Conservation (phyloP, 2,888 invertebrate genomes). For the Pyrrhosoma nymphula region DNA sequence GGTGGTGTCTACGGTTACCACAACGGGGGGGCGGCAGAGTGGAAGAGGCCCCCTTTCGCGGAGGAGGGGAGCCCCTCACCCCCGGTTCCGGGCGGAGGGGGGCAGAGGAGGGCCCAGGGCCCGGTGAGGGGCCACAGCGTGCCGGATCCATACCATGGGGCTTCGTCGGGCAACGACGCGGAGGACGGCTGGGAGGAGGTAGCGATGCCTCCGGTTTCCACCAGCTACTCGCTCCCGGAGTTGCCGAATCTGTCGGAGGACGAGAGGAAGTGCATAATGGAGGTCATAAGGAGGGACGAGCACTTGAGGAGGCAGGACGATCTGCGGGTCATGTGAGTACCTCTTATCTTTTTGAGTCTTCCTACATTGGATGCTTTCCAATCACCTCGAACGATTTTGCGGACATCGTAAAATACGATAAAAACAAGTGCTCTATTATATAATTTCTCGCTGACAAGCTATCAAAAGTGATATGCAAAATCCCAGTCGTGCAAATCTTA, state of each 20-base stretch:
- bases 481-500: no score
- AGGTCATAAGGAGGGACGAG: conserved; percentile 48
- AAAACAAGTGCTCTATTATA: no score
- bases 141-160: conserved; percentile 37
- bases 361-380: no score
- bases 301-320: conserved; percentile 60
- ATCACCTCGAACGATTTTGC: no score
- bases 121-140: conserved; percentile 57
- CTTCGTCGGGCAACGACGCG: background rate
- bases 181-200: conserved; percentile 28
- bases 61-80: background rate
- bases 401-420: no score
- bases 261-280: conserved; percentile 43
- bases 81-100: background rate
- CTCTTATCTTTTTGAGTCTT: background rate
- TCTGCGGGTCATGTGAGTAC: conserved; percentile 53
- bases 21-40: conserved; percentile 3
- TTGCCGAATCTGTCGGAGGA: conserved; percentile 36
- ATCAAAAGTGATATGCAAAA: no score
- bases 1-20: background rate
- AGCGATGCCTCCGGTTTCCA: background rate
- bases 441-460: no score
- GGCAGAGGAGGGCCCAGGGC: conserved; percentile 32
- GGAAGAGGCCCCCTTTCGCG: background rate
- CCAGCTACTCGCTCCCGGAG: conserved; percentile 44